A percentile compares a stretch with the other conserved stretches of the same genome.
Conservation (phyloP, 92 coral and sea anemone genomes). For the Epizoanthus scotinus region DNA sequence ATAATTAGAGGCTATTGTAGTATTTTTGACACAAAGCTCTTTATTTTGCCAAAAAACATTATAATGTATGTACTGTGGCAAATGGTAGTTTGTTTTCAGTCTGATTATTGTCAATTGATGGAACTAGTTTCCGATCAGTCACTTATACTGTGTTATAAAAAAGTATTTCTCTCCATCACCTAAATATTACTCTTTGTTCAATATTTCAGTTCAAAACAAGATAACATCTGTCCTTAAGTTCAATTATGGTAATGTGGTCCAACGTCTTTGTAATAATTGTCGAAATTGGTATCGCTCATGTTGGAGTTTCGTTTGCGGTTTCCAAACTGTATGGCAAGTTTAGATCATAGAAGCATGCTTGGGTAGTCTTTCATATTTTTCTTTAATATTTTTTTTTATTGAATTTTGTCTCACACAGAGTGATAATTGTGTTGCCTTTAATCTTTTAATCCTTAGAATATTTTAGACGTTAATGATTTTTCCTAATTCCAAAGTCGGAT, state of each 20-base stretch:
- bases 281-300: not conserved
- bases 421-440: slow-evolving; percentile 4
- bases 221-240: slow-evolving; percentile 1
- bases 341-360: too few species aligned
- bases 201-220: not conserved
- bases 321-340: not conserved
- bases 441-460: not conserved
- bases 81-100: too few species aligned
- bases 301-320: not conserved
- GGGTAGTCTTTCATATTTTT: slow-evolving; percentile 3
- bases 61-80: too few species aligned
- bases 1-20: too few species aligned
- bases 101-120: too few species aligned
- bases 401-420: slow-evolving; percentile 11
- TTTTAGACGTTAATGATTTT: not conserved
- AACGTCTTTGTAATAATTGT: not conserved
- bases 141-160: too few species aligned
- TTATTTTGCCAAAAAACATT: too few species aligned
- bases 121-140: too few species aligned
- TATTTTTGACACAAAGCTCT: too few species aligned
- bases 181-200: too few species aligned
- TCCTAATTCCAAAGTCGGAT: not conserved
- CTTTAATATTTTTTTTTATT: not conserved
- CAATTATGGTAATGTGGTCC: not conserved
- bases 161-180: too few species aligned